Conservation (phyloP, 2,888 invertebrate genomes). For the Chloroclysta siterata region DNA sequence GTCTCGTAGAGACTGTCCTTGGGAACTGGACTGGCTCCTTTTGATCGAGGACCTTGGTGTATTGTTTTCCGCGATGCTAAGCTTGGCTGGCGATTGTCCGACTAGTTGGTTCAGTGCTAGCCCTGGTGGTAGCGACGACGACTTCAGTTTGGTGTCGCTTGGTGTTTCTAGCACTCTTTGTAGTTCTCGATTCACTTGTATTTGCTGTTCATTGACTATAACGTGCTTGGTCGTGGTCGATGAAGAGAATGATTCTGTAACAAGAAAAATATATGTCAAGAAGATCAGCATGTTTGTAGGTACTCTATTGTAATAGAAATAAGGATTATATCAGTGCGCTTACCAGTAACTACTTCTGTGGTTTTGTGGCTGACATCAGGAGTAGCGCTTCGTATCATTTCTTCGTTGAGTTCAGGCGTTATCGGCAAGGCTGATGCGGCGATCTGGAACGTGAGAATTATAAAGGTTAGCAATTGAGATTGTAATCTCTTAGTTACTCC, state of each 20-base stretch:
- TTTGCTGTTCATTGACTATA: slow-evolving; percentile 72
- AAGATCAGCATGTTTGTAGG: neutral
- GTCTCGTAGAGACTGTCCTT: slow-evolving; percentile 73
- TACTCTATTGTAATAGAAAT: neutral
- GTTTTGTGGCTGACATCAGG: slow-evolving; percentile 82
- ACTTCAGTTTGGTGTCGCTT: slow-evolving; percentile 85
- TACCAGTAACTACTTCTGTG: slow-evolving; percentile 82
- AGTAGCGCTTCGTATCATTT: slow-evolving; percentile 87
- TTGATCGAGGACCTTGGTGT: slow-evolving; percentile 79
- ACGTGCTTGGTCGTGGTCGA: slow-evolving; percentile 78
- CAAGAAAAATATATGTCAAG: neutral
- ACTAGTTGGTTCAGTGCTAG: slow-evolving; percentile 81
- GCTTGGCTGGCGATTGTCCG: slow-evolving; percentile 79
- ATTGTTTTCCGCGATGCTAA: slow-evolving; percentile 77
- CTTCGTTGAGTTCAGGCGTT: slow-evolving; percentile 92
- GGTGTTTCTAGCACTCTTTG: slow-evolving; percentile 73
- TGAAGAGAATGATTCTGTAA: slow-evolving; percentile 83
- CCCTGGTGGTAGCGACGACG: slow-evolving; percentile 87
- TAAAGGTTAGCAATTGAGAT: neutral
- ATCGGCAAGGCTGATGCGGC: slow-evolving; percentile 87
- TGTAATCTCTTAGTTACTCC: neutral
- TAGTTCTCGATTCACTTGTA: slow-evolving; percentile 70
- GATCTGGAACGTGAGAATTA: slow-evolving; percentile 68
- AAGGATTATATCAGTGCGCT: slow-evolving; percentile 23
- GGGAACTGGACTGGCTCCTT: slow-evolving; percentile 80